phyloP scores from a whole-genome alignment of 1,140 invertebrate genomes.

The Trialeurodes vaporariorum region DNA sequence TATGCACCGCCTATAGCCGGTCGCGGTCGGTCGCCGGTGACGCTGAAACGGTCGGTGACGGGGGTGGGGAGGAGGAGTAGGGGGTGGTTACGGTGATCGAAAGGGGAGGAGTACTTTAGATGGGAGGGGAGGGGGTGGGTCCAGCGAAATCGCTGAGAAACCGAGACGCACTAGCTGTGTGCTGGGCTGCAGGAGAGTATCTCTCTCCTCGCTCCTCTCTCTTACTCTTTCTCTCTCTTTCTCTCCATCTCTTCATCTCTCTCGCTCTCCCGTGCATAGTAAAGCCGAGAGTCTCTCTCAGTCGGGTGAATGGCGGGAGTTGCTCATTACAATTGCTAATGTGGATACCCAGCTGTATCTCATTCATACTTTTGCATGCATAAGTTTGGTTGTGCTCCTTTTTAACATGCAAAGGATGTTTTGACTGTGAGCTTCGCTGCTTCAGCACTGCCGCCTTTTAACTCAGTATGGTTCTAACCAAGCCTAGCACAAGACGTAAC shows the following conservation, averaged over 20 bases:
- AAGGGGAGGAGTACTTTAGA: not conserved
- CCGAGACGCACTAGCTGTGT: not conserved
- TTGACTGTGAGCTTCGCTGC: not conserved
- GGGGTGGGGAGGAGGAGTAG: no score
- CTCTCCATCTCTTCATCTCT: no score
- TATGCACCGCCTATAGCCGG: no score
- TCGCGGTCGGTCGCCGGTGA: no score
- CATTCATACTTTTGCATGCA: not conserved
- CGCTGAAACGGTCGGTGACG: no score
- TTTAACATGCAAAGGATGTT: not conserved
- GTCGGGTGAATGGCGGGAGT: not conserved
- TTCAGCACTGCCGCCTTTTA: not conserved
- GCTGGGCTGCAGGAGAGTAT: not conserved
- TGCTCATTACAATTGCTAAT: not conserved
- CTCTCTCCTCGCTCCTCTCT: no score
- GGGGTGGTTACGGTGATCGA: no score
- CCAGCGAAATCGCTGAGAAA: not conserved
- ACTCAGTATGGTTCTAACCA: not conserved
- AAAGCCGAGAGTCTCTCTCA: no score
- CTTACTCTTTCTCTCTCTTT: no score
- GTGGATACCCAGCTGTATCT: not conserved
- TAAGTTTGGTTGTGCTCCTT: not conserved
- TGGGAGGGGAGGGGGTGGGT: not conserved
- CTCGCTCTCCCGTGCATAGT: no score
- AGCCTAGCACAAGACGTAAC: not conserved